phyloP scores from a whole-genome alignment of 2,113 vertebrate species.

The Heterocephalus glaber region DNA sequence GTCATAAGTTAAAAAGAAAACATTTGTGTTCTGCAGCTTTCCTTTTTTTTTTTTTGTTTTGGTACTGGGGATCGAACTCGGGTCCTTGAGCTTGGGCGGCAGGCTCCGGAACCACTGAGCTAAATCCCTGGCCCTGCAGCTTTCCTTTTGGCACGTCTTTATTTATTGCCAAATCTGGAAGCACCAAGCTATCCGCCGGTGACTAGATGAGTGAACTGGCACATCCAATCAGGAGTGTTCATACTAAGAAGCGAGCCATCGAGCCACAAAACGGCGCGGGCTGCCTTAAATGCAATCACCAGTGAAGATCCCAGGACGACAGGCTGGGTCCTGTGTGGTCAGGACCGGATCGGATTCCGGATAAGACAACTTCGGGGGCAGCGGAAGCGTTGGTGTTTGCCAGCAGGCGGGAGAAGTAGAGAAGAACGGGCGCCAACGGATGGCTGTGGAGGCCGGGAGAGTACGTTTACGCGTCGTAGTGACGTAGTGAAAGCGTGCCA shows the following conservation, averaged over 20 bases:
- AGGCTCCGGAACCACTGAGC: too few relatives aligned
- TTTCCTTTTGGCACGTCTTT: not conserved
- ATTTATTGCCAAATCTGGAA: constrained; percentile 45
- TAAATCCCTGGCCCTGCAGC: too few relatives aligned
- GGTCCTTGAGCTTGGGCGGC: too few relatives aligned
- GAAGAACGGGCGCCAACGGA: too few relatives aligned
- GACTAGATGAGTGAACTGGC: not conserved
- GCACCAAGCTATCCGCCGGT: not conserved
- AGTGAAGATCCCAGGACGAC: too few relatives aligned
- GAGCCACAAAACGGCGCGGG: not conserved
- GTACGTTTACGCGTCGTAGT: not conserved
- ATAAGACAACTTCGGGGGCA: not conserved
- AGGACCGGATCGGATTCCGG: too few relatives aligned
- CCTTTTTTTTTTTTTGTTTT: too few relatives aligned
- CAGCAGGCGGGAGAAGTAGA: too few relatives aligned
- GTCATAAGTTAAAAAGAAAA: constrained; percentile 49
- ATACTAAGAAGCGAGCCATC: not conserved
- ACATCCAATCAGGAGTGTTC: not conserved
- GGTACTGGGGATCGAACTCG: too few relatives aligned
- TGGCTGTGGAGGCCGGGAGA: not conserved
- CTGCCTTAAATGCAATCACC: not conserved
- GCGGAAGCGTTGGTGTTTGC: not conserved
- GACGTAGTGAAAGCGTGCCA: not conserved
- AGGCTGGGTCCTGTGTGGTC: too few relatives aligned
- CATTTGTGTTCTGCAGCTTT: not conserved